phyloP scores from a whole-genome alignment of 2,797 vertebrate genomes.

The Pseudotriccus pelzelni region DNA sequence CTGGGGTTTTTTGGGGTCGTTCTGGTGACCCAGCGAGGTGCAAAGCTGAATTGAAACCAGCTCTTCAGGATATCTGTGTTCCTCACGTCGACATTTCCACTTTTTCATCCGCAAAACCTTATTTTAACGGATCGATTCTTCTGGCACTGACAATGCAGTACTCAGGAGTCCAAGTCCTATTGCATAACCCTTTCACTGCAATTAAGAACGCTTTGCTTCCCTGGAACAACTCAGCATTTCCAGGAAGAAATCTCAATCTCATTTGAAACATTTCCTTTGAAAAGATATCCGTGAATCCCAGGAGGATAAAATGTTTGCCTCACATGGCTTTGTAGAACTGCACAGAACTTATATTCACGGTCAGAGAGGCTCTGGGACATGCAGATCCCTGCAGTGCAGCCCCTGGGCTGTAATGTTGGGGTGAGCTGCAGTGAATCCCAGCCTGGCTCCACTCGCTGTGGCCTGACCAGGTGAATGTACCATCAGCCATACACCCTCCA shows the following conservation, averaged over 20 bases:
- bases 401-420: background rate
- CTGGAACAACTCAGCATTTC: background rate
- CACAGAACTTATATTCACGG: background rate
- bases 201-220: background rate
- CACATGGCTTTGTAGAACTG: background rate
- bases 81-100: rapidly evolving
- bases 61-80: background rate
- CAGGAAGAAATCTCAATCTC: background rate
- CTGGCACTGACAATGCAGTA: rapidly evolving
- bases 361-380: background rate
- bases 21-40: background rate
- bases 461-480: background rate
- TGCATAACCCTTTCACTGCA: too few relatives aligned
- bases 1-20: background rate
- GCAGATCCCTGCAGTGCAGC: background rate
- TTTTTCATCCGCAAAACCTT: background rate
- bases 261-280: background rate
- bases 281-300: background rate
- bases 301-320: background rate
- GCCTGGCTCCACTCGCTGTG: background rate
- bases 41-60: background rate
- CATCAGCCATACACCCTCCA: rapidly evolving
- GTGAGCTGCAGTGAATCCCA: background rate
- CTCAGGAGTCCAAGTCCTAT: background rate
- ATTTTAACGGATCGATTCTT: background rate